phyloP scores from a whole-genome alignment of 2,113 vertebrate species.

The Coptodon rendalli region DNA sequence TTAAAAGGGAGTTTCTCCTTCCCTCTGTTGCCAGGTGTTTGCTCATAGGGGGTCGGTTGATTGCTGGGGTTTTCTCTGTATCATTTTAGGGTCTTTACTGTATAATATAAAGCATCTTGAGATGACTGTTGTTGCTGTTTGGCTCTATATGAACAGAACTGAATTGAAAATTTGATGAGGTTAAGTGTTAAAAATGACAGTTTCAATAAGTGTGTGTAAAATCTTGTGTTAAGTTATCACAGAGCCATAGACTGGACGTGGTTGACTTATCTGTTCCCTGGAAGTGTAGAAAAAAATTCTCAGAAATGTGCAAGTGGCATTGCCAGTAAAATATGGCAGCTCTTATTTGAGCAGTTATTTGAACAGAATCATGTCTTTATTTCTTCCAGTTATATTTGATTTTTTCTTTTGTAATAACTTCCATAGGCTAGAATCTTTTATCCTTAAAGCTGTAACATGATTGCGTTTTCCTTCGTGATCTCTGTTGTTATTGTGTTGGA shows the following conservation, averaged over 20 bases:
- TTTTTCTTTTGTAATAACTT: background rate
- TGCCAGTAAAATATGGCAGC: background rate
- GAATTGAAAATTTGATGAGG: background rate
- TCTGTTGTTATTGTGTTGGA: background rate
- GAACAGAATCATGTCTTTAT: background rate
- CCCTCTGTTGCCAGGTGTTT: background rate
- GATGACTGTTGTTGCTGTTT: background rate
- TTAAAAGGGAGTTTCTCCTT: background rate
- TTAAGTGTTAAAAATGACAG: background rate
- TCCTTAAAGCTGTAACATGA: background rate
- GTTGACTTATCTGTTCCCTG: background rate
- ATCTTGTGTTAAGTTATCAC: too few species aligned
- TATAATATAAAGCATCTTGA: background rate
- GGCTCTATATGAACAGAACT: background rate
- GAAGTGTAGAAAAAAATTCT: background rate
- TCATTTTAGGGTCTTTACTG: rapidly evolving
- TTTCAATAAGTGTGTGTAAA: background rate
- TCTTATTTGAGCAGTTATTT: background rate
- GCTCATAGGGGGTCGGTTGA: background rate
- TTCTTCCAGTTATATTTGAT: background rate
- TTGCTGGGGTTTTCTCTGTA: background rate
- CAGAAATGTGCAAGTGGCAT: background rate
- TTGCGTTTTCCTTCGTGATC: rapidly evolving
- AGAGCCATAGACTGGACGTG: background rate
- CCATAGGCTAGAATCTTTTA: background rate